Conservation (phyloP, 2,888 invertebrate species). For the Balanococcus diminutus region DNA sequence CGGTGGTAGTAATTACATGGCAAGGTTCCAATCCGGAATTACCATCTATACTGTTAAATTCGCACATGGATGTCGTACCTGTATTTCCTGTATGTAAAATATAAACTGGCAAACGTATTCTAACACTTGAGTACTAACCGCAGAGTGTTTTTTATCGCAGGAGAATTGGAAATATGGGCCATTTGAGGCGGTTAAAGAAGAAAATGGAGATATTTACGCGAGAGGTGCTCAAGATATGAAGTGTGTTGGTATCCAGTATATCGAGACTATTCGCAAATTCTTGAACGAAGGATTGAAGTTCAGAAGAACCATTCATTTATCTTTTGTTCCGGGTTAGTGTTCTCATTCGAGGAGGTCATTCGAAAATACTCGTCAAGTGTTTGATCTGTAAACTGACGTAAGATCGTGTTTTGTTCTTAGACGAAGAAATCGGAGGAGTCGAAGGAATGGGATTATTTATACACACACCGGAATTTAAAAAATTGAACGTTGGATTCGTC, state of each 20-base stretch:
- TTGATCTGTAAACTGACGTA: background rate
- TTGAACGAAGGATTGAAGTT: conserved; percentile 66
- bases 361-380: background rate
- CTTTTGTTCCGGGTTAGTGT: conserved; percentile 72
- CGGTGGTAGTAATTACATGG: conserved; percentile 85
- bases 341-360: background rate
- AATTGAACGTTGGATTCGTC: conserved; percentile 81
- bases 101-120: background rate
- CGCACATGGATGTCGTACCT: conserved; percentile 97
- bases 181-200: conserved; percentile 83
- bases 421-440: conserved; percentile 86
- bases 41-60: conserved; percentile 82
- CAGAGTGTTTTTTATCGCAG: conserved; percentile 63
- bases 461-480: conserved; percentile 72
- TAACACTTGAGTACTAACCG: background rate
- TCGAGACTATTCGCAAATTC: conserved; percentile 73
- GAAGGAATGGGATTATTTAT: conserved; percentile 83
- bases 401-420: conserved; percentile 63
- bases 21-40: conserved; percentile 73
- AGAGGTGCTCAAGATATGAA: conserved; percentile 92
- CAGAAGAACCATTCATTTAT: conserved; percentile 71
- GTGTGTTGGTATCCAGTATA: conserved; percentile 75
- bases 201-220: conserved; percentile 84
- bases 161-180: conserved; percentile 90
- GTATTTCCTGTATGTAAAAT: conserved; percentile 76